Evolutionary conservation across 1,140 invertebrate genomes (phyloP), one percentile per base, ranked within the genome.

Genomic region (Diprion similis): DNA sequence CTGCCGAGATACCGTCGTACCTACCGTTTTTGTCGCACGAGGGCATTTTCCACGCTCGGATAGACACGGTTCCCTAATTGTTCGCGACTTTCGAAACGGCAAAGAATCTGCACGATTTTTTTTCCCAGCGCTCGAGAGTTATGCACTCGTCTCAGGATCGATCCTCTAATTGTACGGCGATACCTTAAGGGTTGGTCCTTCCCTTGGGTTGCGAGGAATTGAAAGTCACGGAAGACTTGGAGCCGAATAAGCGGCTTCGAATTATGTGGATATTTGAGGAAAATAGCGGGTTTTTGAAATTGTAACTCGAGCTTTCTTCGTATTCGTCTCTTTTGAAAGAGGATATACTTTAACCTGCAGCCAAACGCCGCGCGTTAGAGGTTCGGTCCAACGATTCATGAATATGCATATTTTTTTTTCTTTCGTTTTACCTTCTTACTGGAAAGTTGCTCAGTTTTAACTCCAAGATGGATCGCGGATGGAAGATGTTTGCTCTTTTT

Each of bases 1-100:
- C 51, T 9, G n/a, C 51, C 9, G 87, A 87, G 87, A 88, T 88
- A 88, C 85, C 87, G 51, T 59, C 83, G 77, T 11, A 15, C 48
- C 10, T 51, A 51, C 51, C 51, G 51, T 59, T 59, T 59, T 59
- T 59, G 51, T 59, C 51, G 51, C 51, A 59, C 51, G 51, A 17
- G n/a, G 51, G 51, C 51, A 59, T 59, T 17, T 17, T 59, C 51
- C 51, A 59, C 51, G 8, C 51, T 59, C 51, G 11, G 51, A 4
- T 59, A 59, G 51, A 59, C 51, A 15, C 51, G 51, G 51, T 59
- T 59, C 51, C 51, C n/a, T 59, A 59, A 59, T 59, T 59, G 51
- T 59, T 59, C n/a, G n/a, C 24, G 51, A 59, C n/a, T 59, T 59
- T 59, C 11, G n/a, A 59, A 59, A 17, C 6, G 2, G 2, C 24